Evolutionary conservation across 92 coral and sea anemone species (phyloP).

Genomic region (Metridium senile): DNA sequence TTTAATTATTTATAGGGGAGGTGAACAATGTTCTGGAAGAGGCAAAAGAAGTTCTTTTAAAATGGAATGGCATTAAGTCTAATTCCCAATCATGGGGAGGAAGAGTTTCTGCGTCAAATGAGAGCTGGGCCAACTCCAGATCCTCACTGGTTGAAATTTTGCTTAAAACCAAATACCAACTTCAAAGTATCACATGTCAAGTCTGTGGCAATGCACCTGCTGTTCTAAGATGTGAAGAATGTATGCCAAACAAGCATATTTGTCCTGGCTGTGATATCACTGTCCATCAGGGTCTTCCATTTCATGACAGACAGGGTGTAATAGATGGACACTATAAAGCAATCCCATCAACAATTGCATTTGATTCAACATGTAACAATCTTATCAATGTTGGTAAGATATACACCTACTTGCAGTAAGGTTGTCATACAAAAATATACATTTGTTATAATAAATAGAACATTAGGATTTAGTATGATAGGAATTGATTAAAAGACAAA

Average conservation of each 20-base stretch:
- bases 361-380: neutral
- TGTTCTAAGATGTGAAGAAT: neutral
- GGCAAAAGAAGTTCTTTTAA: neutral
- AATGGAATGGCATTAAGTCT: neutral
- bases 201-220: neutral
- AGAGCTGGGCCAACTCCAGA: neutral
- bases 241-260: neutral
- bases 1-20: neutral
- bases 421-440: too few species aligned
- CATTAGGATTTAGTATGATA: too few species aligned
- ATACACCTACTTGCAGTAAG: too few species aligned
- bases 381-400: neutral
- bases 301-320: constrained; percentile 55
- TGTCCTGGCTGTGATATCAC: neutral
- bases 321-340: constrained; percentile 39
- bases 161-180: neutral
- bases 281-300: neutral
- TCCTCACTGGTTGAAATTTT: neutral
- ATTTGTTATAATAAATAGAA: too few species aligned
- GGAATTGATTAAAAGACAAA: too few species aligned
- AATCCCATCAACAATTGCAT: neutral
- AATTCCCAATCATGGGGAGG: neutral
- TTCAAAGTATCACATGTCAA: neutral
- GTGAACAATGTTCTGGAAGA: neutral
- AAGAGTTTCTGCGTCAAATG: neutral